A percentile compares a stretch with the other conserved stretches of the same genome.
Evolutionary conservation across 2,797 vertebrate genomes (phyloP).

Genomic region (Oceanodroma leucorhoa): DNA sequence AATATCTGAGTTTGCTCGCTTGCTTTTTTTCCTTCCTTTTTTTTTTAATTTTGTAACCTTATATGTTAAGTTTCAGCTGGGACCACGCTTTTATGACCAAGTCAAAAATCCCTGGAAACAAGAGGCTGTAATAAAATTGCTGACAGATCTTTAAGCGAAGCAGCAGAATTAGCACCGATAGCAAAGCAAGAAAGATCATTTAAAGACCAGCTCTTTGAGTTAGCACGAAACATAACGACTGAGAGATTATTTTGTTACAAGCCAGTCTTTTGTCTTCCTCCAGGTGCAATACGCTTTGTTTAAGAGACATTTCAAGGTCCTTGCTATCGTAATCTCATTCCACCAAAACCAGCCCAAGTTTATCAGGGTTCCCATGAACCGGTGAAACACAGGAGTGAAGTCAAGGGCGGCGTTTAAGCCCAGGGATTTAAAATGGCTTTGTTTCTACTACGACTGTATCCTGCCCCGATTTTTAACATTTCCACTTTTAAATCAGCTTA

Average conservation of each 20-base stretch:
- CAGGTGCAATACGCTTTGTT: conserved; percentile 40
- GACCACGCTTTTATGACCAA: conserved; percentile 15
- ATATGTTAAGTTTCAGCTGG: conserved; percentile 5
- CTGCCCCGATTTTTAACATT: not conserved
- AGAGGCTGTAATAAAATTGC: conserved; percentile 22
- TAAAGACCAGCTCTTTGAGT: conserved; percentile 1
- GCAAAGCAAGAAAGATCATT: conserved; percentile 3
- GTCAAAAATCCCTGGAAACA: conserved; percentile 28
- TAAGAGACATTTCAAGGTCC: conserved; percentile 50
- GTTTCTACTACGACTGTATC: not conserved
- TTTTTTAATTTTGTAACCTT: not conserved
- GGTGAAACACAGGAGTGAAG: not conserved
- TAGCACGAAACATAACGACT: not conserved
- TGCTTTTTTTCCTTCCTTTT: not conserved
- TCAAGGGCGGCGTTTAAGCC: not conserved
- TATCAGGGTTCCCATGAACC: conserved; percentile 44
- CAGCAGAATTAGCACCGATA: not conserved
- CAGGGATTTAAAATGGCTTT: not conserved
- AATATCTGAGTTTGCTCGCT: not conserved
- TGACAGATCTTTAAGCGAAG: conserved; percentile 20
- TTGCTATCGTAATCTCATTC: conserved; percentile 6
- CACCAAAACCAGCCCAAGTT: conserved; percentile 47
- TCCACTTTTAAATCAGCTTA: not conserved
- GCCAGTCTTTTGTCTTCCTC: conserved; percentile 40
- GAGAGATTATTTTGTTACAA: conserved; percentile 11